Evolutionary conservation across 2,113 vertebrate genomes (phyloP).

Genomic region (Equus przewalskii): DNA sequence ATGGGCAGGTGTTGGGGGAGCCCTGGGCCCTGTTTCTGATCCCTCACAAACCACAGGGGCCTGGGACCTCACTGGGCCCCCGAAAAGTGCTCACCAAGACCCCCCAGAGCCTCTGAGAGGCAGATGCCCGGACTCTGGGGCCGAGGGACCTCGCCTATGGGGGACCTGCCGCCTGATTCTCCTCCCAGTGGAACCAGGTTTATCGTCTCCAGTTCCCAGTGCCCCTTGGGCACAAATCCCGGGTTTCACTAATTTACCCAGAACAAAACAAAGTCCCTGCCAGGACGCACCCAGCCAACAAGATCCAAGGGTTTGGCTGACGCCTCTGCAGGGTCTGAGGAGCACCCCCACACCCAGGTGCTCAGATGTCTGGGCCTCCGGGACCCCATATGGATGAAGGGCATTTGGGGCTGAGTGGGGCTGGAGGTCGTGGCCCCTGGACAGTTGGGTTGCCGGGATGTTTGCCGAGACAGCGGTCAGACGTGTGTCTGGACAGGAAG

Average conservation of each 20-base stretch:
- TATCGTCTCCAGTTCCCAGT: too few relatives aligned
- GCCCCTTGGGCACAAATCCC: rapidly evolving
- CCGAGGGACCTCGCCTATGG: rapidly evolving
- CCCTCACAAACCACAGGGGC: background rate
- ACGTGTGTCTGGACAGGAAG: rapidly evolving
- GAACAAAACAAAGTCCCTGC: background rate
- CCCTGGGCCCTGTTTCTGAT: background rate
- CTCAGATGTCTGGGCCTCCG: background rate
- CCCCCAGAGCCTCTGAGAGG: background rate
- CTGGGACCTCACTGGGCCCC: background rate
- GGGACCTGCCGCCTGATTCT: background rate
- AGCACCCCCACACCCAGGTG: rapidly evolving
- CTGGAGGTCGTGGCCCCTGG: background rate
- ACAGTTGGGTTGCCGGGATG: rapidly evolving
- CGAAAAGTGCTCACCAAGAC: background rate
- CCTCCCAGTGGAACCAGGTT: background rate
- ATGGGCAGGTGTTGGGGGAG: background rate
- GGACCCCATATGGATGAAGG: background rate
- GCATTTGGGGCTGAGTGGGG: background rate
- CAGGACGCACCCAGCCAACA: background rate
- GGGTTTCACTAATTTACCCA: background rate
- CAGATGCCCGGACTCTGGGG: background rate
- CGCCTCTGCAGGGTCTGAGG: background rate
- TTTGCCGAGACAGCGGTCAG: background rate
- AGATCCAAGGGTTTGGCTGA: background rate